Evolutionary conservation across 1,140 invertebrate species (phyloP), one percentile per base, ranked within the genome.

Genomic region (Ditylenchus dipsaci): DNA sequence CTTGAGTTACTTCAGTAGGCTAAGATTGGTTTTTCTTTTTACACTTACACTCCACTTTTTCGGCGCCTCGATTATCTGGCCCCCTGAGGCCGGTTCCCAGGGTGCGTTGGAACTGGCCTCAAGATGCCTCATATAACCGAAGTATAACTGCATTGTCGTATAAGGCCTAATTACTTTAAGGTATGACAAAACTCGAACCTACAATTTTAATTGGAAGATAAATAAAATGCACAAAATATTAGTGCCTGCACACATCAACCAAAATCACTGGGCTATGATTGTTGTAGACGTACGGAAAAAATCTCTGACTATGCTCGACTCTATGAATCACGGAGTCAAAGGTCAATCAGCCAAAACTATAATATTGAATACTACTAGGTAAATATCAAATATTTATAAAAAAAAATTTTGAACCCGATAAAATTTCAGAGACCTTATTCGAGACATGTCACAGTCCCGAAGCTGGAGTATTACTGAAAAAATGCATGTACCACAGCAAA

Each of bases 241-340:
- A 7, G 67, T 47, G 3, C 67, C 67, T 0, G 67, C 58, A n/a
- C 67, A 68, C 23, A 30, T 68, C 1, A 49, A 68, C 43, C 27
- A 30, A 0, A 65, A 56, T 30, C 67, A 68, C 26, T 68, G 67
- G 67, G 67, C 59, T 0, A 68, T 63, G 58, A 30, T 42, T 1
- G 19, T 68, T 11, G 21, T 60, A 19, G 45, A 45, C 19, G 53
- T 63, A 8, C 1, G 15, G 7, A 63, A 56, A 27, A 61, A 57
- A 26, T 5, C 38, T 9, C 15, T 68, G 3, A 56, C 42, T 13
- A 5, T 68, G 42, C 49, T 68, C 59, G 67, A 68, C 26, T 68
- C 67, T 0, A 64, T 68, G 61, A 68, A 68, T 42, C 13, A 63
- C 15, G 66, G 43, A 29, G 26, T 33, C 42, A 42, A n/a, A 11